These are phyloP conservation scores for Anoplophora glabripennis DNA, from an alignment of 1,140 invertebrate species.

Conservation along the genomic window DNA sequence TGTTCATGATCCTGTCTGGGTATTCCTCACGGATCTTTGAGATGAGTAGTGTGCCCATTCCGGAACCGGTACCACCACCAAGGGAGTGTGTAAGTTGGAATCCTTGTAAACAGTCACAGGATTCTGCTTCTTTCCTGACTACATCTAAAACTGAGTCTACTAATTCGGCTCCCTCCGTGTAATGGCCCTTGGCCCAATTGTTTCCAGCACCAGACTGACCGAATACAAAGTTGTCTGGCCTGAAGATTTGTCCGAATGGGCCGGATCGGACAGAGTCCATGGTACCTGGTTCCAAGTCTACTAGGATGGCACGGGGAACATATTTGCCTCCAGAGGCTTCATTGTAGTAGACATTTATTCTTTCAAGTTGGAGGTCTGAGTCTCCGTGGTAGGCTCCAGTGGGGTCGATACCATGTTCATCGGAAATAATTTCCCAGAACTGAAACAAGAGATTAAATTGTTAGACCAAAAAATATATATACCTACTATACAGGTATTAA, in stretches of 20 bases:
- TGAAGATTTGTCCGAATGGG: constrained; percentile 80
- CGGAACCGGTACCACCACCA: constrained; percentile 85
- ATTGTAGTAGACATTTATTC: constrained; percentile 89
- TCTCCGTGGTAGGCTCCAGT: constrained; percentile 78
- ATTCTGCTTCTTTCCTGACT: constrained; percentile 73
- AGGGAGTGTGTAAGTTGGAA: constrained; percentile 84
- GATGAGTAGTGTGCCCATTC: constrained; percentile 82
- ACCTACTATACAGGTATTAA: too few species aligned
- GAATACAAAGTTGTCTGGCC: constrained; percentile 85
- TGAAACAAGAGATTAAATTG: constrained; percentile 48
- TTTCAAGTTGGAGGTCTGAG: constrained; percentile 79
- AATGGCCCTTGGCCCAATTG: constrained; percentile 90
- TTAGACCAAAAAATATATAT: background rate
- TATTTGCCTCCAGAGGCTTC: constrained; percentile 86
- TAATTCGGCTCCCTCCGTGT: constrained; percentile 78
- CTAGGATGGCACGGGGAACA: constrained; percentile 85
- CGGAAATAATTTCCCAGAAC: constrained; percentile 94
- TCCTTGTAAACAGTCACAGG: constrained; percentile 71
- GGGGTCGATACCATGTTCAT: constrained; percentile 86
- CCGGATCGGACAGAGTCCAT: constrained; percentile 92
- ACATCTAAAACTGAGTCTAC: constrained; percentile 78
- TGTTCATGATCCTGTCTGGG: constrained; percentile 90
- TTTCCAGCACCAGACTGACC: constrained; percentile 76
- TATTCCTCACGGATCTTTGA: constrained; percentile 83
- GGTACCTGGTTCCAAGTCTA: constrained; percentile 91